Conservation (phyloP, 2,797 vertebrate genomes). For the Loriculus beryllinus region DNA sequence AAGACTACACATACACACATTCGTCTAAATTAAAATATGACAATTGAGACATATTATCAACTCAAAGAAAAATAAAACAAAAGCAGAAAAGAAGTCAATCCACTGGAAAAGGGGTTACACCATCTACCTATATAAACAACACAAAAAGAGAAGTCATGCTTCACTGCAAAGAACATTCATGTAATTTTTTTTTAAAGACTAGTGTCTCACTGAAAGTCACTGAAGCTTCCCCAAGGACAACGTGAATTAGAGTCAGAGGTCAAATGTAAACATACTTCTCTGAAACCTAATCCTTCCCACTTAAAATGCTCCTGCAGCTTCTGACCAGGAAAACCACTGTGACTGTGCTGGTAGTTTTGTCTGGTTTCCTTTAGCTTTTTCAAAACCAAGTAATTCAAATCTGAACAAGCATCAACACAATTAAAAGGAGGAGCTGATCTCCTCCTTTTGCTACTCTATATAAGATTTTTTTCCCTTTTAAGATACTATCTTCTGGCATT, state of each 20-base stretch:
- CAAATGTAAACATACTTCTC: constrained; percentile 25
- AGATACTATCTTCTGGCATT: background rate
- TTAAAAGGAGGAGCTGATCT: background rate
- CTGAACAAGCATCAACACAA: background rate
- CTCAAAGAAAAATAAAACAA: background rate
- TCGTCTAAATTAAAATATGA: background rate
- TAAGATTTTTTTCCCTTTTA: background rate
- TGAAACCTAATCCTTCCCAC: constrained; percentile 49
- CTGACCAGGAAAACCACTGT: background rate
- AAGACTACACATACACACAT: background rate
- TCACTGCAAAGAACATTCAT: constrained; percentile 14
- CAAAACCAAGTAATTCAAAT: constrained; percentile 5
- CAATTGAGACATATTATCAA: background rate
- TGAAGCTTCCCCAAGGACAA: constrained; percentile 31
- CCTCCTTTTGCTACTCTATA: background rate
- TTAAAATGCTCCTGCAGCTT: constrained; percentile 34
- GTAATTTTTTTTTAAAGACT: constrained; percentile 15
- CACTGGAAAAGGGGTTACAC: background rate
- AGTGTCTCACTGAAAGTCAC: constrained; percentile 12
- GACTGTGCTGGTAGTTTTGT: background rate
- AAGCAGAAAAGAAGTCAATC: background rate
- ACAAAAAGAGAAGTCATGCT: background rate
- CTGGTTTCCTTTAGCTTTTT: constrained; percentile 13
- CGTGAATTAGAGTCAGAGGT: constrained; percentile 38
- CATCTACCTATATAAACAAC: background rate